These are phyloP conservation scores for Folsomia manolachei DNA, from an alignment of 2,888 invertebrate genomes.

Conservation along the genomic window DNA sequence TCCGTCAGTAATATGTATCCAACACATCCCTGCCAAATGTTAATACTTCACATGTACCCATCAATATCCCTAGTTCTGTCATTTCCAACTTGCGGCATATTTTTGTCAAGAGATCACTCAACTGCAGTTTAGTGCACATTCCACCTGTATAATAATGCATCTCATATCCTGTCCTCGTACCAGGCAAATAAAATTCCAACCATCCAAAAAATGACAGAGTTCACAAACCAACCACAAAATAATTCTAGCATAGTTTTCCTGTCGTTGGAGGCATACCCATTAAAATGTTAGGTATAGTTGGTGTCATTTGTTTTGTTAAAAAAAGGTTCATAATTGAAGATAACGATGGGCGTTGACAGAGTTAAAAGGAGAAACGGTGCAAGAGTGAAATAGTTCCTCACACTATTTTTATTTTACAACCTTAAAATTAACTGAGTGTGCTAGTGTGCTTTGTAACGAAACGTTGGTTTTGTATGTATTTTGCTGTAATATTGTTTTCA, in stretches of 20 bases:
- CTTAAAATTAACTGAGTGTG: not conserved
- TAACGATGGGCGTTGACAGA: constrained; percentile 20
- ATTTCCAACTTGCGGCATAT: no score
- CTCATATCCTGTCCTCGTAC: constrained; percentile 5
- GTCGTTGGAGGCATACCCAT: not conserved
- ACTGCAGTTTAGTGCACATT: not conserved
- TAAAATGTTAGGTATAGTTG: not conserved
- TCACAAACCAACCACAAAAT: not conserved
- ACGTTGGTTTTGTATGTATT: no score
- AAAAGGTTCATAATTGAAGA: constrained; percentile 19
- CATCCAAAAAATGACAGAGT: not conserved
- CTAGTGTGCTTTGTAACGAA: not conserved
- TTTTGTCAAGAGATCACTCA: no score
- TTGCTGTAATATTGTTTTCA: no score
- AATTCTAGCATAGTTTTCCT: not conserved
- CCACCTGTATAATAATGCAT: not conserved
- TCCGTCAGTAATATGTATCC: no score
- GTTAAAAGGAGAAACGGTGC: constrained; percentile 6
- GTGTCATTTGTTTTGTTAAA: constrained; percentile 14
- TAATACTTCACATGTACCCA: no score
- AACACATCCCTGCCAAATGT: no score
- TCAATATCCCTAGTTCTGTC: no score
- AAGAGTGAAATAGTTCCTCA: constrained; percentile 8
- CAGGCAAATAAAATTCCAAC: constrained; percentile 15
- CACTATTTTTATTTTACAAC: not conserved